phyloP scores from a whole-genome alignment of 2,113 vertebrate species.

The Anser brachyrhynchus region DNA sequence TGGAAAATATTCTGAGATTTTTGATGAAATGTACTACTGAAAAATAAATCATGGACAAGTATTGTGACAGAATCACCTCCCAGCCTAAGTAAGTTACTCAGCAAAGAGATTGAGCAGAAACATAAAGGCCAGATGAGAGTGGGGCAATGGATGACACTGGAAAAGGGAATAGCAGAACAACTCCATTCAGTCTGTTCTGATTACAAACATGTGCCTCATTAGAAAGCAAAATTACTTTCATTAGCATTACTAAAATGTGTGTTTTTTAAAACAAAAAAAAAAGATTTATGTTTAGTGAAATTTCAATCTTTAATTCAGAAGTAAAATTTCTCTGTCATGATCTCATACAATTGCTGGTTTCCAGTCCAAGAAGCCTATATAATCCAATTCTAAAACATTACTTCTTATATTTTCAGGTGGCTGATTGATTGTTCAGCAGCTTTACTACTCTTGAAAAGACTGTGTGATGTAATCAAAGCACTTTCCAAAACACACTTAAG shows the following conservation, averaged over 20 bases:
- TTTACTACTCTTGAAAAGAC: not conserved
- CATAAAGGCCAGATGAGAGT: constrained; percentile 4
- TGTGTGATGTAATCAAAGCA: not conserved
- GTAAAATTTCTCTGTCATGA: not conserved
- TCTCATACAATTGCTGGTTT: not conserved
- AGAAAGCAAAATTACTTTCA: constrained; percentile 24
- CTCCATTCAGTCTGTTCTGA: not conserved
- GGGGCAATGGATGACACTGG: not conserved
- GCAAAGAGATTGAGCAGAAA: constrained; percentile 25
- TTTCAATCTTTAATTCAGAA: constrained; percentile 22
- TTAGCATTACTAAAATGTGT: not conserved
- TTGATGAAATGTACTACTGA: not conserved
- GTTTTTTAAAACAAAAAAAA: not conserved
- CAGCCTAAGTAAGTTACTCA: not conserved
- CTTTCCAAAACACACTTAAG: not conserved
- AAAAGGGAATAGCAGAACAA: not conserved
- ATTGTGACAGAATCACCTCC: not conserved
- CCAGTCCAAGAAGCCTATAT: not conserved
- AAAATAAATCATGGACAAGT: not conserved
- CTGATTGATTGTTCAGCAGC: not conserved
- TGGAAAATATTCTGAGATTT: not conserved
- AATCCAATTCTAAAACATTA: not conserved
- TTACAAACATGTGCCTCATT: constrained; percentile 8
- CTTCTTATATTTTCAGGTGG: not conserved
- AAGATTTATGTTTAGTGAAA: constrained; percentile 13